Conservation (phyloP, 1,140 invertebrate species). For the Platyscapa corneri region DNA sequence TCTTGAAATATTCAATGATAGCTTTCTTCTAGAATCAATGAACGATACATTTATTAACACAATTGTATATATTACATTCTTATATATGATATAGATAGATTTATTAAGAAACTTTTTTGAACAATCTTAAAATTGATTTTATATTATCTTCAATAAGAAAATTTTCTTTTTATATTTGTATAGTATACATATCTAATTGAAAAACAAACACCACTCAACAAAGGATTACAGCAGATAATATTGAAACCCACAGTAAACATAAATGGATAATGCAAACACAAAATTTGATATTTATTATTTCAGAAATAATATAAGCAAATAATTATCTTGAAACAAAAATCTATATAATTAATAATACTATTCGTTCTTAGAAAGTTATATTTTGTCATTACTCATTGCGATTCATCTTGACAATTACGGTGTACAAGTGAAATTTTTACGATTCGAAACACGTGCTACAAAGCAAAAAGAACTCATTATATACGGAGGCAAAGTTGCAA, state of each 20-base stretch:
- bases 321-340: background rate
- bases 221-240: background rate
- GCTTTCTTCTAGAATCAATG: conserved; percentile 17
- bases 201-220: background rate
- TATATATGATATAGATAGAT: no score
- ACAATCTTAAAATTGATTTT: background rate
- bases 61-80: background rate
- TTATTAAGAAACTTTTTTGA: no score
- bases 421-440: conserved; percentile 14
- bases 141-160: background rate
- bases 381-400: background rate
- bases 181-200: background rate
- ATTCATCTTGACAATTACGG: background rate
- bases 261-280: background rate
- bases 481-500: background rate
- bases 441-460: conserved; percentile 6
- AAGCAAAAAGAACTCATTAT: background rate
- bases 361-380: background rate
- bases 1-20: conserved; percentile 46
- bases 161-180: background rate
- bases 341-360: background rate
- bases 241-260: background rate
- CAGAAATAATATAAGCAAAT: background rate
- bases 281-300: conserved; percentile 12
- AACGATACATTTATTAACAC: background rate